Conservation (phyloP, 1,140 invertebrate genomes). For the Argopecten irradians region DNA sequence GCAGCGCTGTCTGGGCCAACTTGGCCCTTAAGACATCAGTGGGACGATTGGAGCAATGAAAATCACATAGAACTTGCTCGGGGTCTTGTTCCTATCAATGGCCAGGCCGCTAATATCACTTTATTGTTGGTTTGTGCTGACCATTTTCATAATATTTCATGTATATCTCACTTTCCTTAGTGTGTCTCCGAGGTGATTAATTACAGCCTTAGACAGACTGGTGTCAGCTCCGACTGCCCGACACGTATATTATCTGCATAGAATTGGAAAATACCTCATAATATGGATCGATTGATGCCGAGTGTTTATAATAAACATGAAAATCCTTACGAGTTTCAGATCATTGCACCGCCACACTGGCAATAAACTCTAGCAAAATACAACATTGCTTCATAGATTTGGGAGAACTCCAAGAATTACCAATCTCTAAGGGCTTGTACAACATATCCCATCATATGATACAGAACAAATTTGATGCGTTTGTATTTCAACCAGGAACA, state of each 20-base stretch:
- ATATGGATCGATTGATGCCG: background rate
- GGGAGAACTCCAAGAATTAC: background rate
- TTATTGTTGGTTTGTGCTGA: constrained; percentile 16
- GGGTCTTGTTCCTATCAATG: constrained; percentile 15
- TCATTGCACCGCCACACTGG: background rate
- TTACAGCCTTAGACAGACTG: constrained; percentile 10
- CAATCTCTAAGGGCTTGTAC: background rate
- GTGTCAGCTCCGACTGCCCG: background rate
- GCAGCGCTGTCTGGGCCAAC: background rate
- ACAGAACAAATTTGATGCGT: background rate
- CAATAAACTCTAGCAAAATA: constrained; percentile 7
- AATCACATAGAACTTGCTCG: constrained; percentile 16
- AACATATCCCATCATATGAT: background rate
- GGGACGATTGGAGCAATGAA: constrained; percentile 7
- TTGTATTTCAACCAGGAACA: background rate
- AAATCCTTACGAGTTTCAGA: constrained; percentile 17
- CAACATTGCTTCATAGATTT: constrained; percentile 3
- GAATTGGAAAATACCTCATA: constrained; percentile 17
- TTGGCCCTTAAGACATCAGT: background rate
- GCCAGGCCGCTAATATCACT: background rate
- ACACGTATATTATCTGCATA: constrained; percentile 14
- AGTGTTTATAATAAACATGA: constrained; percentile 10
- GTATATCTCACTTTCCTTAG: background rate
- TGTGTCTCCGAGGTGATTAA: constrained; percentile 5
- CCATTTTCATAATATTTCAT: constrained; percentile 23